Base-by-base conservation (phyloP, 2,113 vertebrate species). In the Prietella phreatophila region DNA sequence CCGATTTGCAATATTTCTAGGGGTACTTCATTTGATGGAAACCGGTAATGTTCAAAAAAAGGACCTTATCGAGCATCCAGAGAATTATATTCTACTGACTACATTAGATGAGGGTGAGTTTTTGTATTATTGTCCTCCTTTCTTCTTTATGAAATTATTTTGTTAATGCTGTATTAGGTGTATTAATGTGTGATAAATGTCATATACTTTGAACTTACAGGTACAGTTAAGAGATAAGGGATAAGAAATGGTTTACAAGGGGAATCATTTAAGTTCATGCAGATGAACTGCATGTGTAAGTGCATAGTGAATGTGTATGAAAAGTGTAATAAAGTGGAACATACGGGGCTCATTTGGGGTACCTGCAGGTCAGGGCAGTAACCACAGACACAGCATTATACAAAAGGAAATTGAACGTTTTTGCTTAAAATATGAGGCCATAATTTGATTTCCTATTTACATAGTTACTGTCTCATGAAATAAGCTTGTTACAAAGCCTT, bases 31-130 rank as follows among this genome's bases (percentile, higher is more conserved):
- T 42, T 71, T 95, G 86, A 94, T 94, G 93, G 94, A 96, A 76
- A 95, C 94, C 22, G 93, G 92, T 14, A 93, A 95, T 22, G 89
- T 94, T 90, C 91, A 94, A 78, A 94, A 93, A 83, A 95, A 94
- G 91, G 92, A 94, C 61, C 93, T 95, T 13, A 79, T 90, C 75
- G 94, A 95, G 86, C 93, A 95, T 90, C 95, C 95, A 17, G 95
- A 95, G 91, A 95, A 95, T 87, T 95, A 94, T 89, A 92, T 94
- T 1, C 91, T 95, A 79, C 92, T 96, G 0, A 94, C 95, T 27
- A 94, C 93, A 42, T 90, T 96, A 0, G 90, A 93, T 88, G 94
- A 95, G 93, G 95, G 95, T 95, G 80, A 71, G 91, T 86, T 89
- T 36, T 47, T 33, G 13, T 27, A 11, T 50, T 0, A 15, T 27